phyloP scores from a whole-genome alignment of 2,888 invertebrate species.

The Coronaproctus castanopsis region DNA sequence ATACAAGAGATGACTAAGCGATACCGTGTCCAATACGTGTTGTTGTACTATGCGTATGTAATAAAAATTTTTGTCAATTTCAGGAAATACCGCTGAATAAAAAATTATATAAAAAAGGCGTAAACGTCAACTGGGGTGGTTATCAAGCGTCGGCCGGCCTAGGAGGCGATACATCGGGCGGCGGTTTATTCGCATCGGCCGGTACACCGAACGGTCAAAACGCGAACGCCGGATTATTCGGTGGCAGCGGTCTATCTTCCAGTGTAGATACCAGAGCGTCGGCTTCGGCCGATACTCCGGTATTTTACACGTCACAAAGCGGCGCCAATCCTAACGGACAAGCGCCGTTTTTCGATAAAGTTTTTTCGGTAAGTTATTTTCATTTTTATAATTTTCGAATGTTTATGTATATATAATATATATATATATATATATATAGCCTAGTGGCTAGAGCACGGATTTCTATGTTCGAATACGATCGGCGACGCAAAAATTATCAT shows the following conservation, averaged over 20 bases:
- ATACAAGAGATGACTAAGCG: too few species aligned
- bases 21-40: too few species aligned
- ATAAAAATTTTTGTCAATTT: neutral
- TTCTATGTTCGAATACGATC: too few species aligned
- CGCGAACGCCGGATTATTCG: slow-evolving; percentile 13
- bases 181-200: slow-evolving; percentile 13
- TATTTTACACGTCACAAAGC: neutral
- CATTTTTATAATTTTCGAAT: too few species aligned
- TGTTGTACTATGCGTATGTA: too few species aligned
- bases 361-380: neutral
- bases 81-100: slow-evolving; percentile 13
- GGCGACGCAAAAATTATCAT: too few species aligned
- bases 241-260: slow-evolving; percentile 8
- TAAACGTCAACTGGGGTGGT: slow-evolving; percentile 20
- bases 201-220: slow-evolving; percentile 13
- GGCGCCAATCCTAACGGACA: neutral
- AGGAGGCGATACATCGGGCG: slow-evolving; percentile 13
- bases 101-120: slow-evolving; percentile 12
- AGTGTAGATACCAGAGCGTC: neutral
- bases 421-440: too few species aligned
- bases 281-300: neutral
- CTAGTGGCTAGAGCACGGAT: too few species aligned
- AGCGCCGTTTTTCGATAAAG: neutral
- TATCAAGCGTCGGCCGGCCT: slow-evolving; percentile 19
- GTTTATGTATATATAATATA: too few species aligned